Evolutionary conservation across 2,113 vertebrate species (phyloP), one percentile per base, ranked within the genome.

Genomic region (Melanerpes aurifrons): DNA sequence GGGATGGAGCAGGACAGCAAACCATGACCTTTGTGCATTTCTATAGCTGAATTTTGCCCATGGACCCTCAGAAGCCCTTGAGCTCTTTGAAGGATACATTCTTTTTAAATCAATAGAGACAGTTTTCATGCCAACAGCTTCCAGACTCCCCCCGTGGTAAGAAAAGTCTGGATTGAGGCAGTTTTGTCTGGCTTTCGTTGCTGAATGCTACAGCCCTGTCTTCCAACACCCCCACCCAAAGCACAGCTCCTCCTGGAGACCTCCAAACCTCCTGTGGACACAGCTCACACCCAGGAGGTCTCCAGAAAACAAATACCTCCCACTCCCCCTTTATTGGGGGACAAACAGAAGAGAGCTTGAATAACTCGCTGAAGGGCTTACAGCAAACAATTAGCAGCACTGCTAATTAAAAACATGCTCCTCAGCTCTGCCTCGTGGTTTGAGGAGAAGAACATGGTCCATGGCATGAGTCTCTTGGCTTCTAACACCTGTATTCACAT

Each of bases 401-500:
- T 68, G 66, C 70, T 88, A 59, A 74, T 74, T 50, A 45, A 81
- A 77, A 53, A 10, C 43, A 35, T 2, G 17, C 32, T 82, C 17
- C 63, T 91, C 31, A 17, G 14, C 56, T 70, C 86, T 63, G 61
- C 71, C 9, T 20, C 3, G 0, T 37, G 15, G 21, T 29, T 45
- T 54, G 56, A 90, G 45, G 25, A 45, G 19, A n/a, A 89, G 53
- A 77, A 79, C 11, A 5, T 0, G 1, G 45, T 15, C 57, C 24
- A 3, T 17, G 13, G 11, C 6, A 5, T 0, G 3, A 79, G 8
- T 8, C 7, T 45, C 29, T 54, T 40, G 12, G 32, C 72, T 83
- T 18, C 14, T 29, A 54, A 43, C 54, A 53, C 9, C 69, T 66
- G n/a, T 28, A 57, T 31, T 32, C 20, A 37, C 59, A 37, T 24